Base-by-base conservation (phyloP, 1,140 invertebrate genomes). In the Achatina immaculata region DNA sequence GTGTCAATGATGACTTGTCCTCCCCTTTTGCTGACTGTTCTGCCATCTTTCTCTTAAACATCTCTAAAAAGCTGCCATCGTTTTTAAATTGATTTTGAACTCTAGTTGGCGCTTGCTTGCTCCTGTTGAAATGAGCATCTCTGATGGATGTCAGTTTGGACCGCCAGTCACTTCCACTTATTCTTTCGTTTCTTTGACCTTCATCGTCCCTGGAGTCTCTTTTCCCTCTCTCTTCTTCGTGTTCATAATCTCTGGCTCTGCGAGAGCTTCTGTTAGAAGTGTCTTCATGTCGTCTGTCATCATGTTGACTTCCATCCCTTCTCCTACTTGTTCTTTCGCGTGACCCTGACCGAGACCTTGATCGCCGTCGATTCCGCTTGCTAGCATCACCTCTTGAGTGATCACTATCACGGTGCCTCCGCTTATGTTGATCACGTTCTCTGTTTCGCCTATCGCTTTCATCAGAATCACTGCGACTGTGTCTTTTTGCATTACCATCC, bases 1-100 rank as follows among this genome's bases (percentile, higher is more conserved):
- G 51, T 19, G 42, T 58, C 42, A 58, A 40, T n/a, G 48, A 68
- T 38, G 51, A 24, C 1, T 71, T 51, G 34, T 73, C 72, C 16
- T 43, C 65, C 79, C 80, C 83, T 84, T 85, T 81, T 81, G 78
- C 80, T 65, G 76, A 83, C 77, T 84, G 78, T 75, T 88, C 81
- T 72, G 76, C 82, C 82, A 84, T 82, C 78, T 82, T 80, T 68
- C 75, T 80, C 45, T 82, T 83, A 65, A 85, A 85, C 82, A 83
- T 85, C 78, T 83, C 84, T 68, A 85, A 24, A 69, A 85, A 85
- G 78, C 82, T 83, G n/a, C 84, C 84, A 81, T 85, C 84, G 48
- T 85, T 85, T 19, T 71, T 73, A 82, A 85, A 85, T 69, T 83
- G 76, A 45, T 85, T 85, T 58, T 66, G 31, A 21, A 43, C 45